Evolutionary conservation across 2,888 invertebrate genomes (phyloP).

Genomic region (Caenorhabditis sp.): DNA sequence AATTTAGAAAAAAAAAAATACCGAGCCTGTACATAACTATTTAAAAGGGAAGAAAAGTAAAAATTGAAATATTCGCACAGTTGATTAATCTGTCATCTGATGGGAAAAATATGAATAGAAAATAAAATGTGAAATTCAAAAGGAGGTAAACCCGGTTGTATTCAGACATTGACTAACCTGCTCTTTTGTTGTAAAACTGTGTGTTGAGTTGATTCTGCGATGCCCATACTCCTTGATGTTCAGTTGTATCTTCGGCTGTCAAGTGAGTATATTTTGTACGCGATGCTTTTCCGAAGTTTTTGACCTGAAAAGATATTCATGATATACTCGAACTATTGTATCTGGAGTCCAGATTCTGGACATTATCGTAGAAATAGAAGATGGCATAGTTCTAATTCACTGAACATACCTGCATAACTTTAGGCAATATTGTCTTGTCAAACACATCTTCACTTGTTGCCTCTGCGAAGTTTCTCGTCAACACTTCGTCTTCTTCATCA

Average conservation of each 20-base stretch:
- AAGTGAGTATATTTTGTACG: conserved; percentile 98
- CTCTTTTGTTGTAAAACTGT: conserved; percentile 85
- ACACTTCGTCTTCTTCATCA: conserved; percentile 74
- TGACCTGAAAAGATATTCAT: conserved; percentile 77
- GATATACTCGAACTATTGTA: too few species aligned
- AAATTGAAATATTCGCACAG: too few species aligned
- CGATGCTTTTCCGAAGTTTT: conserved; percentile 98
- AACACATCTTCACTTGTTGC: conserved; percentile 98
- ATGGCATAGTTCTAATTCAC: too few species aligned
- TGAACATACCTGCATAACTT: conserved; percentile 89
- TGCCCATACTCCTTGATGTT: conserved; percentile 87
- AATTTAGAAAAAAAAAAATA: neutral
- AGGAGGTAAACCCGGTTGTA: too few species aligned
- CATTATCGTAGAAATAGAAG: too few species aligned
- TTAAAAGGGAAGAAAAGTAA: too few species aligned
- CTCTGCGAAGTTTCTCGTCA: conserved; percentile 84
- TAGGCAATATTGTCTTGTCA: conserved; percentile 96
- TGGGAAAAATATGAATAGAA: too few species aligned
- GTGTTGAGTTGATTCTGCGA: conserved; percentile 87
- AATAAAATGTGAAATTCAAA: too few species aligned
- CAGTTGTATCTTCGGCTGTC: conserved; percentile 98
- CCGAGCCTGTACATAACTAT: too few species aligned
- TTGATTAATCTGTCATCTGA: too few species aligned
- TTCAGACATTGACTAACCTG: conserved; percentile 76
- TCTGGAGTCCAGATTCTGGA: too few species aligned